phyloP scores from a whole-genome alignment of 2,888 invertebrate genomes.

The Sarcophaga caerulescens region DNA sequence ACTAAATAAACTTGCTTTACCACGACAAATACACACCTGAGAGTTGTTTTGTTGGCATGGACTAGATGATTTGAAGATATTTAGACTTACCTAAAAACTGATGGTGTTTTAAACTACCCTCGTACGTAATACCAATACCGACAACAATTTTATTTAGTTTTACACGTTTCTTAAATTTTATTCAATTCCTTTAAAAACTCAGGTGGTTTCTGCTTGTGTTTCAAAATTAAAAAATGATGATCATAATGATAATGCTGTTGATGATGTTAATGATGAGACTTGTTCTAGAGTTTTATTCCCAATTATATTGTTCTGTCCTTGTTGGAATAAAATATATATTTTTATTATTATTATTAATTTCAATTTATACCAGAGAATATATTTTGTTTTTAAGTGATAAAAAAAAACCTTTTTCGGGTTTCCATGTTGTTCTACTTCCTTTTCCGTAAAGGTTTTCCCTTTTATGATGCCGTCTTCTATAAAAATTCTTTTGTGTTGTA shows the following conservation, averaged over 20 bases:
- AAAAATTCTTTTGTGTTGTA: conserved; percentile 37
- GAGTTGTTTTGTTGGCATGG: too few relatives aligned
- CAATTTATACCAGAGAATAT: conserved; percentile 7
- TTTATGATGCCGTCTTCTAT: conserved; percentile 33
- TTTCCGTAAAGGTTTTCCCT: conserved; percentile 57
- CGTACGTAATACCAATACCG: not conserved
- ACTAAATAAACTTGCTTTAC: too few relatives aligned
- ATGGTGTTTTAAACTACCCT: not conserved
- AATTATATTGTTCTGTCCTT: conserved; percentile 25
- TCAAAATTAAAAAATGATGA: not conserved
- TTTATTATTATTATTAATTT: conserved; percentile 24
- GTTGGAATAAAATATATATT: conserved; percentile 1
- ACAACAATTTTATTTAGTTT: conserved; percentile 26
- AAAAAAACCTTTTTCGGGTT: not conserved
- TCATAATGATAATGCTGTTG: conserved; percentile 8
- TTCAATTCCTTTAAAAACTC: conserved; percentile 14
- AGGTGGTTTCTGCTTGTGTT: conserved; percentile 31
- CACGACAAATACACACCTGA: too few relatives aligned
- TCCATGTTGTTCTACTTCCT: conserved; percentile 57
- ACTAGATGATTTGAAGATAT: too few relatives aligned
- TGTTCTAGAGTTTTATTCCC: conserved; percentile 35
- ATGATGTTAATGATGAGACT: conserved; percentile 28
- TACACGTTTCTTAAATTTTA: conserved; percentile 13
- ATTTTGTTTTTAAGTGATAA: not conserved
- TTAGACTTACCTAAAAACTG: not conserved